These are phyloP conservation scores for Mastigias papua DNA, from an alignment of 30 jellyfish, hydroid and myxozoan species.

Conservation along the genomic window DNA sequence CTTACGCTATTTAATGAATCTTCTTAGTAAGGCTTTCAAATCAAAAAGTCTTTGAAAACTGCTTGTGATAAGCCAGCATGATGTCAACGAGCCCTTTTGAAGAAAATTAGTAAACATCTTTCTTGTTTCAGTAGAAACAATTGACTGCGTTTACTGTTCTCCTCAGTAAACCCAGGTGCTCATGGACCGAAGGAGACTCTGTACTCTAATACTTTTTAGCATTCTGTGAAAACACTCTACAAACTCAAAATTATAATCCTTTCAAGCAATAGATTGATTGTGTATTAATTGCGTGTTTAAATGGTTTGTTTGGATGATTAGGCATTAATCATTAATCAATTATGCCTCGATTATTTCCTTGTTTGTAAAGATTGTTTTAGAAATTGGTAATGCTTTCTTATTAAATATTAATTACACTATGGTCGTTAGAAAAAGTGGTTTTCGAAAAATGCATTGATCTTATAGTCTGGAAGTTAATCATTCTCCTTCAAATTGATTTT, in stretches of 20 bases:
- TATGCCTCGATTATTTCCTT: slow-evolving; percentile 66
- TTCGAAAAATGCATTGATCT: slow-evolving; percentile 29
- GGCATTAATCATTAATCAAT: slow-evolving; percentile 69
- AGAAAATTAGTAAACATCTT: slow-evolving; percentile 51
- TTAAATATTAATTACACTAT: slow-evolving; percentile 49
- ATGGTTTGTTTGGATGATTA: slow-evolving; percentile 81
- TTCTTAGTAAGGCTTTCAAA: slow-evolving; percentile 33
- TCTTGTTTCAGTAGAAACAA: slow-evolving; percentile 58
- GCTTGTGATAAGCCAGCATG: slow-evolving; percentile 48
- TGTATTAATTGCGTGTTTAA: slow-evolving; percentile 80
- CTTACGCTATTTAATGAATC: neutral
- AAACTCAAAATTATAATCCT: slow-evolving; percentile 69
- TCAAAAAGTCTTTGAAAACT: slow-evolving; percentile 26
- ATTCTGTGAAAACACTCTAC: slow-evolving; percentile 58
- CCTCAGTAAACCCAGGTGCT: slow-evolving; percentile 63
- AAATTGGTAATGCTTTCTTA: slow-evolving; percentile 41
- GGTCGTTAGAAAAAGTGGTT: slow-evolving; percentile 42
- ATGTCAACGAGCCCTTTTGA: slow-evolving; percentile 31
- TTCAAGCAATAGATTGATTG: slow-evolving; percentile 79
- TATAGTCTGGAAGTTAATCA: slow-evolving; percentile 68
- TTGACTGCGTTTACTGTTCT: slow-evolving; percentile 30
- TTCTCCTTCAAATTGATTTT: slow-evolving; percentile 48
- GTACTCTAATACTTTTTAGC: slow-evolving; percentile 59
- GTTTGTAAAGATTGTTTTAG: slow-evolving; percentile 68
- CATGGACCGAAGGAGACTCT: slow-evolving; percentile 25